These are phyloP conservation scores for Tupaia chinensis DNA, from an alignment of 2,113 vertebrate genomes.

Conservation along the genomic window DNA sequence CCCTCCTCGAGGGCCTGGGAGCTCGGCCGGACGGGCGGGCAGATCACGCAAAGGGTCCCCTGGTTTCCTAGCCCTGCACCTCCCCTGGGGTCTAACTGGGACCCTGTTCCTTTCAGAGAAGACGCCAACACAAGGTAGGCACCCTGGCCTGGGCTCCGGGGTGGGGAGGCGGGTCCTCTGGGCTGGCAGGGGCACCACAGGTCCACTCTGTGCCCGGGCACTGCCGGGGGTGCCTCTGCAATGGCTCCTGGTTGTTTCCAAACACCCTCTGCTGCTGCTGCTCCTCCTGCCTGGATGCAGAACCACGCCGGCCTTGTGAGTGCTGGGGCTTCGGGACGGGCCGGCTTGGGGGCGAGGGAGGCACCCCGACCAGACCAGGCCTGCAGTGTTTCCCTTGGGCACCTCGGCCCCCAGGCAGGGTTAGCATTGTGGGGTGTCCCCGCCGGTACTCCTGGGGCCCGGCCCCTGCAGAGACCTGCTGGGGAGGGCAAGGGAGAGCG, in stretches of 20 bases:
- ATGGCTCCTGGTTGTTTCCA: neutral
- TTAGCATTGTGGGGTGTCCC: neutral
- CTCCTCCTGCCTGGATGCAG: slow-evolving; percentile 1
- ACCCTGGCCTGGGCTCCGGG: neutral
- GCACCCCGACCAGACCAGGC: neutral
- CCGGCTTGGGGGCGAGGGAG: too few species aligned
- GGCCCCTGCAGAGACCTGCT: neutral
- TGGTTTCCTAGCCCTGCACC: too few species aligned
- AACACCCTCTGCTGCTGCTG: neutral
- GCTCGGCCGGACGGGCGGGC: too few species aligned
- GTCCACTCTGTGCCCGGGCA: neutral
- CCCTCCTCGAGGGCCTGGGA: too few species aligned
- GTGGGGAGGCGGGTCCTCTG: neutral
- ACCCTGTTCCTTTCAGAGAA: slow-evolving; percentile 63
- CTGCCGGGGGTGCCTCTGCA: neutral
- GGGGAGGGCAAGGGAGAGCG: accelerated
- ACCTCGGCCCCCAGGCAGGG: too few species aligned
- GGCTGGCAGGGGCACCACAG: neutral
- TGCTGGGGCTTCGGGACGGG: neutral
- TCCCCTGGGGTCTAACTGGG: neutral
- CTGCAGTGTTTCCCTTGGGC: too few species aligned
- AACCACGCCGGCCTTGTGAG: slow-evolving; percentile 72
- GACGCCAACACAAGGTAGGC: slow-evolving; percentile 51
- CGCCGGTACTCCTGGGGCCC: too few species aligned
- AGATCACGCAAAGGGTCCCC: too few species aligned